phyloP scores from a whole-genome alignment of 1,140 invertebrate species.

The Metaphire vulgaris region DNA sequence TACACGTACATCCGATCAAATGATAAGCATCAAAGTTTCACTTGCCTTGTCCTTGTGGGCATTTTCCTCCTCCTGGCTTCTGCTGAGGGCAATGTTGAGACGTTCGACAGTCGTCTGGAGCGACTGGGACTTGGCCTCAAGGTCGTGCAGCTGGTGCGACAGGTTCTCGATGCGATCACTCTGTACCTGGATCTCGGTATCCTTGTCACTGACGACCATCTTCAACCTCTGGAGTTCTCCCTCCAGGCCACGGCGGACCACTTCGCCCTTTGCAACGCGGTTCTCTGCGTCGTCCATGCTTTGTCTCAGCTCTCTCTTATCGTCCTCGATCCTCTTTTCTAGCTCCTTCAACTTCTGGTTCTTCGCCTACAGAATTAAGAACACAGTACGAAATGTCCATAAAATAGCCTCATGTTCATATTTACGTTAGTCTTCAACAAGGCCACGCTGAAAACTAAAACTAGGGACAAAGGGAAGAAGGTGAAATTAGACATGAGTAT shows the following conservation, averaged over 20 bases:
- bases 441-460: too few relatives aligned
- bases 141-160: conserved; percentile 64
- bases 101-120: conserved; percentile 79
- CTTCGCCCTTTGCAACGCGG: conserved; percentile 72
- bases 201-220: conserved; percentile 76
- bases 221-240: conserved; percentile 78
- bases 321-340: conserved; percentile 65
- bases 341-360: conserved; percentile 52
- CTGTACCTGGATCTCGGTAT: conserved; percentile 61
- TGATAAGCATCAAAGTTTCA: too few relatives aligned
- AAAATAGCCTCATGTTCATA: not conserved
- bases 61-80: conserved; percentile 67
- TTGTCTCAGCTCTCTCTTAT: conserved; percentile 71
- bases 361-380: too few relatives aligned
- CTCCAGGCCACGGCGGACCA: conserved; percentile 73
- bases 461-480: too few relatives aligned
- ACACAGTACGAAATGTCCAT: not conserved
- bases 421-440: not conserved
- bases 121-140: conserved; percentile 76
- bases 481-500: too few relatives aligned
- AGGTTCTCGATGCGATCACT: conserved; percentile 74
- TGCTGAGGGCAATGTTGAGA: conserved; percentile 70
- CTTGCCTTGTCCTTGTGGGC: conserved; percentile 27
- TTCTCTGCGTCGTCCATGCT: conserved; percentile 66
- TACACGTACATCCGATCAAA: too few relatives aligned